These are phyloP conservation scores for Polyommatus icarus DNA, from an alignment of 2,888 invertebrate species.

Conservation along the genomic window DNA sequence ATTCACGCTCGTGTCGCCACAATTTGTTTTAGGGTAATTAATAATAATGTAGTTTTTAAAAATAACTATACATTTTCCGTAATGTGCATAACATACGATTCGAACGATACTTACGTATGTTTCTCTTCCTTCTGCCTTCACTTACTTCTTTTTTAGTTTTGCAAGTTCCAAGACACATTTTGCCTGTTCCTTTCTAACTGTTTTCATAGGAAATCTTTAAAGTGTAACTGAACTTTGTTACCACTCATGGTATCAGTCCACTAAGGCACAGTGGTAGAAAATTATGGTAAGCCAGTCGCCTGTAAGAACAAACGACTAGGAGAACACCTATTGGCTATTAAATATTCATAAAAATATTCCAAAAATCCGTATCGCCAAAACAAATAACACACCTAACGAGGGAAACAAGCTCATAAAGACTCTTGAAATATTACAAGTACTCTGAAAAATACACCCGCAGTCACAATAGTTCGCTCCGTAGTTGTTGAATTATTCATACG, in stretches of 20 bases:
- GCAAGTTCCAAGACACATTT: no score
- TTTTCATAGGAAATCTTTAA: no score
- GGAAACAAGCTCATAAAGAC: slow-evolving; percentile 4
- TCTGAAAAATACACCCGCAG: neutral
- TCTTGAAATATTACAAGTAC: slow-evolving; percentile 19
- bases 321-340: neutral
- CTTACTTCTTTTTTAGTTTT: no score
- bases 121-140: no score
- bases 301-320: no score
- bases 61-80: neutral
- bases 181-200: no score
- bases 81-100: neutral
- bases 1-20: neutral
- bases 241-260: no score
- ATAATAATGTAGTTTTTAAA: neutral
- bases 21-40: neutral
- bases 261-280: no score
- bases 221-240: no score
- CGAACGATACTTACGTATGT: neutral
- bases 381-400: slow-evolving; percentile 11
- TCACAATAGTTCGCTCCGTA: slow-evolving; percentile 12
- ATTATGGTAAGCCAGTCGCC: no score
- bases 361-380: neutral
- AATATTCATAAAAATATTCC: neutral
- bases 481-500: slow-evolving; percentile 26